Base-by-base conservation (phyloP, 2,113 vertebrate genomes). In the Oostethus manadensis region DNA sequence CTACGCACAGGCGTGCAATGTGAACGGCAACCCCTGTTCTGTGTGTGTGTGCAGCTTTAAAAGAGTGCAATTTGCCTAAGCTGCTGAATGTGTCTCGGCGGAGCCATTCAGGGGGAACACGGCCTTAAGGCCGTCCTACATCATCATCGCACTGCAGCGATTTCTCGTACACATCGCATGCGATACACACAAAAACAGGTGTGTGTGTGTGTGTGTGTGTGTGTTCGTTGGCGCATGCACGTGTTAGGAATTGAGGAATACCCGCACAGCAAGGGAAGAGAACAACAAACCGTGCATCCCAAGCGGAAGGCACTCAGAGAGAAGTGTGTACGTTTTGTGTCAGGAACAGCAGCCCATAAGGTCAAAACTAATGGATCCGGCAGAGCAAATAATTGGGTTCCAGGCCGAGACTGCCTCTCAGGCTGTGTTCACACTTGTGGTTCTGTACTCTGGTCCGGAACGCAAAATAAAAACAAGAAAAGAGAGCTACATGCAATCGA, bases 31-130 rank as follows among this genome's bases (percentile, higher is more conserved):
- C 7, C 29, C 5, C 29, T 33, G 8, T 33, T 23, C 60, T 21
- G 47, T 51, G 48, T 51, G 44, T 70, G 64, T 68, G 54, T 40
- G 64, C 8, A 40, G 38, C 79, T 80, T 71, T 56, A 73, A 45
- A 70, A 72, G 69, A 81, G 72, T 70, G 45, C 69, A 58, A 82
- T 81, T 79, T 77, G 65, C 58, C 75, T 78, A 81, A 87, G 77
- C 58, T 69, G 64, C 57, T 66, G 68, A 71, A 80, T 79, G 65
- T 80, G 73, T 79, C 66, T 69, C 64, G 64, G 73, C 64, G 66
- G 73, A 70, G 72, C 16, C 22, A 76, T 66, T 80, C 71, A 0
- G 46, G 65, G 29, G 66, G 59, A 82, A 77, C 76, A 82, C 2
- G n/a, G 73, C 78, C 73, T 82, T 80, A 66, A 56, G 73, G 69